Percentiles rank a stretch among this genome's conserved stretches.
Conservation (phyloP, 1,140 invertebrate species). For the Apis laboriosa region DNA sequence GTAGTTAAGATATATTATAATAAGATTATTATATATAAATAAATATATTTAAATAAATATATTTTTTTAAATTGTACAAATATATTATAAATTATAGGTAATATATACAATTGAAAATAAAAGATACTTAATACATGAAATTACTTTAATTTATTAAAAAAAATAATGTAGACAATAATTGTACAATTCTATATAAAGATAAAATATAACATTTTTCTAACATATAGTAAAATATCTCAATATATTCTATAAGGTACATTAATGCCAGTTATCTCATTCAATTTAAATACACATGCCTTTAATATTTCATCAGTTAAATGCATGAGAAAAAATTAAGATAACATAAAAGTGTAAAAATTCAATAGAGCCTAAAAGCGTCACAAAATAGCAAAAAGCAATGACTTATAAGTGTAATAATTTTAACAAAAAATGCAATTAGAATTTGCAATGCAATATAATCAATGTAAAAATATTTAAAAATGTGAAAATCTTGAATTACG, state of each 20-base stretch:
- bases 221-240: conserved; percentile 28
- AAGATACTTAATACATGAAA: conserved; percentile 6
- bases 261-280: conserved; percentile 6
- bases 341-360: conserved; percentile 30
- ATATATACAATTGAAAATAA: conserved; percentile 13
- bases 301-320: conserved; percentile 24
- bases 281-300: conserved; percentile 23
- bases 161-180: conserved; percentile 34
- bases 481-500: conserved; percentile 22
- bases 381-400: conserved; percentile 36
- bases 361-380: conserved; percentile 38
- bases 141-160: conserved; percentile 35
- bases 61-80: not conserved
- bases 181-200: conserved; percentile 34
- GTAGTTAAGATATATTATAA: not conserved
- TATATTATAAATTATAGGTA: not conserved
- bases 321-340: conserved; percentile 19
- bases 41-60: not conserved
- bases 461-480: conserved; percentile 24
- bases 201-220: conserved; percentile 18
- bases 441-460: not conserved
- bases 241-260: conserved; percentile 22
- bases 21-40: not conserved
- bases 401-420: conserved; percentile 27
- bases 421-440: conserved; percentile 28